phyloP scores from a whole-genome alignment of 2,888 invertebrate genomes.

The Calameuta filiformis region DNA sequence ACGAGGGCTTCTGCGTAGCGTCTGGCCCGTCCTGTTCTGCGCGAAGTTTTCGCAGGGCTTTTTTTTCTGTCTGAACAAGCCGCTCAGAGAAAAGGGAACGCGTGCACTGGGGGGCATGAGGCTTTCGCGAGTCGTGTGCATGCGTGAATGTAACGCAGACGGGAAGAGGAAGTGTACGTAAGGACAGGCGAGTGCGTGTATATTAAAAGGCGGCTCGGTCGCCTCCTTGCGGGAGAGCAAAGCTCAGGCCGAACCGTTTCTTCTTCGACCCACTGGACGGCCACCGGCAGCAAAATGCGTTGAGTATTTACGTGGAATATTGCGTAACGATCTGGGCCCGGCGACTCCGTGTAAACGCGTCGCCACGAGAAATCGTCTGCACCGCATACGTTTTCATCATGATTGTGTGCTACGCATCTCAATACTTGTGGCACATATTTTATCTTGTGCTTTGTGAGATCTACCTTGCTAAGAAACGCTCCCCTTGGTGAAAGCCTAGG shows the following conservation, averaged over 20 bases:
- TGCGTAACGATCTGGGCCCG: slow-evolving; percentile 57
- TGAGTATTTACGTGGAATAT: slow-evolving; percentile 62
- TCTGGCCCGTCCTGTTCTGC: too few species aligned
- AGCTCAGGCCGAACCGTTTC: too few species aligned
- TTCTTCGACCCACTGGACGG: too few species aligned
- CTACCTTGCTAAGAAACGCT: too few species aligned
- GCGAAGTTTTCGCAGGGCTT: too few species aligned
- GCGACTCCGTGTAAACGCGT: slow-evolving; percentile 49
- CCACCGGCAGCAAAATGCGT: slow-evolving; percentile 24
- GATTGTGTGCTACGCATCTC: too few species aligned
- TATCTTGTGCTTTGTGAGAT: too few species aligned
- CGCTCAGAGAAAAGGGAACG: slow-evolving; percentile 11
- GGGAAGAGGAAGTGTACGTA: slow-evolving; percentile 18
- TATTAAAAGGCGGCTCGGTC: background rate
- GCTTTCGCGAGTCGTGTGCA: slow-evolving; percentile 24
- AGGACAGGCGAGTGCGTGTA: slow-evolving; percentile 17
- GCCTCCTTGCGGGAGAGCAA: too few species aligned
- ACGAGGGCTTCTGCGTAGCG: slow-evolving; percentile 7
- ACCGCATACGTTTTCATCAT: too few species aligned
- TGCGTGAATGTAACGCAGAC: slow-evolving; percentile 28
- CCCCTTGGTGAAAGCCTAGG: too few species aligned
- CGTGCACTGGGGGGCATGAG: slow-evolving; percentile 13
- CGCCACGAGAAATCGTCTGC: slow-evolving; percentile 34
- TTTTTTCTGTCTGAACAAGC: too few species aligned
- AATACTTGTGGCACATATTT: too few species aligned